Evolutionary conservation across 2,113 vertebrate genomes (phyloP).

Genomic region (Butorides virescens): DNA sequence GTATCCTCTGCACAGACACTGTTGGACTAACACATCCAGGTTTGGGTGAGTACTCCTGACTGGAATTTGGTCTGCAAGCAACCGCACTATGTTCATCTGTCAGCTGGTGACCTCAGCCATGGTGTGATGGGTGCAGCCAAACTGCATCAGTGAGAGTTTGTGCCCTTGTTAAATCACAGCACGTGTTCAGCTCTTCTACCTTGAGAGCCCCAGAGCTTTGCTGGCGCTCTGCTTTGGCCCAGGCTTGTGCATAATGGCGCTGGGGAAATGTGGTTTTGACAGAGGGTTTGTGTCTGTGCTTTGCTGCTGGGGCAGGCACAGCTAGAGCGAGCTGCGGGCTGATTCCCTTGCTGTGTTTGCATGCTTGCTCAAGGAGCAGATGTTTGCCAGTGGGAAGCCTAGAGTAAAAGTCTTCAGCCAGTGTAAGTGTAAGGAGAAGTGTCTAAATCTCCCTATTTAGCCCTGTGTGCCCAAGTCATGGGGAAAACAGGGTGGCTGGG

Average conservation of each 20-base stretch:
- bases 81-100: not conserved
- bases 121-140: not conserved
- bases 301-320: not conserved
- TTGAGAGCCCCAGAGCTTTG: not conserved
- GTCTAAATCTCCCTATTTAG: not conserved
- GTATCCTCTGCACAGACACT: not conserved
- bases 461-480: not conserved
- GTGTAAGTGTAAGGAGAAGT: not conserved
- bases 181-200: not conserved
- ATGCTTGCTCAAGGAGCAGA: not conserved
- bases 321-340: not conserved
- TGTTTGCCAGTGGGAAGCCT: not conserved
- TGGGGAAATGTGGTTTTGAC: not conserved
- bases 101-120: not conserved
- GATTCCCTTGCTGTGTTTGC: not conserved
- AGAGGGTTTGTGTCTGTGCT: not conserved
- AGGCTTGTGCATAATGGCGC: not conserved
- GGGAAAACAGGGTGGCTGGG: not conserved
- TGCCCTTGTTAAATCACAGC: not conserved
- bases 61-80: not conserved
- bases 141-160: not conserved
- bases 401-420: not conserved
- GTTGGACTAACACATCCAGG: not conserved
- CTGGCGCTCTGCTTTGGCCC: not conserved
- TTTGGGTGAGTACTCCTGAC: accelerated